These are phyloP conservation scores for Dichetophora obliterata DNA, from an alignment of 2,888 invertebrate genomes.

Conservation along the genomic window DNA sequence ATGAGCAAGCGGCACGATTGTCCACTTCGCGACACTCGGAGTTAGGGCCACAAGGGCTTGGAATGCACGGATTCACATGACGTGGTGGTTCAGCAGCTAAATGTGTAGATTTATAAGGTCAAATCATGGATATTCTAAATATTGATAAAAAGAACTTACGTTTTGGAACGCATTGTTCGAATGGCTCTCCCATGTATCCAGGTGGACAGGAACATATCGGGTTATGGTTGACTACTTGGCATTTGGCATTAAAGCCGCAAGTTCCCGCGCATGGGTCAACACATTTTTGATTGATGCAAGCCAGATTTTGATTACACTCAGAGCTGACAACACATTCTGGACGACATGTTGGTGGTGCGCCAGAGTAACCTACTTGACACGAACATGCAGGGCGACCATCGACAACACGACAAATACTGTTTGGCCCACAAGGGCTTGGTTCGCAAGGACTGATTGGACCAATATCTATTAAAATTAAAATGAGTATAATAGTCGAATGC, in stretches of 20 bases:
- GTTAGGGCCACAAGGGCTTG: slow-evolving; percentile 84
- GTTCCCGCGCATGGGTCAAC: slow-evolving; percentile 82
- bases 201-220: slow-evolving; percentile 82
- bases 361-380: slow-evolving; percentile 79
- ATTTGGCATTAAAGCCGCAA: slow-evolving; percentile 82
- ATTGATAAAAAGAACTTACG: slow-evolving; percentile 56
- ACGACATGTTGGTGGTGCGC: slow-evolving; percentile 82
- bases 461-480: slow-evolving; percentile 46
- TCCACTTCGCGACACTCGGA: slow-evolving; percentile 79
- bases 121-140: too few species aligned
- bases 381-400: slow-evolving; percentile 83
- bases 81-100: slow-evolving; percentile 70
- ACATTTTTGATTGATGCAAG: slow-evolving; percentile 84
- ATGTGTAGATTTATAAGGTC: slow-evolving; percentile 28
- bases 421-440: slow-evolving; percentile 84
- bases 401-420: slow-evolving; percentile 80
- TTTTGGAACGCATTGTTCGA: slow-evolving; percentile 75
- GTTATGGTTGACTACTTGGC: slow-evolving; percentile 84
- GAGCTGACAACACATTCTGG: slow-evolving; percentile 85
- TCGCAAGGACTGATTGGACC: slow-evolving; percentile 75
- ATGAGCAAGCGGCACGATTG: slow-evolving; percentile 81
- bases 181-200: slow-evolving; percentile 82
- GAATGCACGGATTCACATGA: slow-evolving; percentile 75
- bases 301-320: slow-evolving; percentile 81
- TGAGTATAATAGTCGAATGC: not conserved